These are phyloP conservation scores for Callaeas wilsoni DNA, from an alignment of 2,113 vertebrate species.

Conservation along the genomic window DNA sequence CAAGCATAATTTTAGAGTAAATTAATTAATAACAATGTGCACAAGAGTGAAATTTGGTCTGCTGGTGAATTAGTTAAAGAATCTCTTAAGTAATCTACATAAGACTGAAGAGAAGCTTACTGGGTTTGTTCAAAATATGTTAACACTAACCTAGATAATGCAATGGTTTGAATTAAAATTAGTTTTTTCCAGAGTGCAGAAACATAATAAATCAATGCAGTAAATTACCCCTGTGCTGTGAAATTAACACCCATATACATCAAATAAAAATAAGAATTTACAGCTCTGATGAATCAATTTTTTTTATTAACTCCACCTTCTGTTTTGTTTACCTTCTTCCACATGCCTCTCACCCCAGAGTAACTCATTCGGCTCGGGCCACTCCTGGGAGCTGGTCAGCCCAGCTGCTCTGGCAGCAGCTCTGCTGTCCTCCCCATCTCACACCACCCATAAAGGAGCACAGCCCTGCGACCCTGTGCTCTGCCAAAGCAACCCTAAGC, in stretches of 20 bases:
- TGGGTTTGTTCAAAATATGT: neutral
- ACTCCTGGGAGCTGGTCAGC: neutral
- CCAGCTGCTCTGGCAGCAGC: neutral
- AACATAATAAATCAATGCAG: conserved; percentile 57
- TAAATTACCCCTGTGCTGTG: conserved; percentile 53
- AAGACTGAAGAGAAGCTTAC: neutral
- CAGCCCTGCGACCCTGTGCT: neutral
- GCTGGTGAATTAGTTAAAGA: neutral
- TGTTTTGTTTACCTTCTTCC: conserved; percentile 59
- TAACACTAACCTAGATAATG: neutral
- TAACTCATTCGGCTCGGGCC: fast-evolving
- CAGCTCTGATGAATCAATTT: conserved; percentile 20
- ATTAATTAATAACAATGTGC: neutral
- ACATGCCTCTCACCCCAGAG: neutral
- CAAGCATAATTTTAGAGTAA: neutral
- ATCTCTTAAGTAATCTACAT: neutral
- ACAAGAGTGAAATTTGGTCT: neutral
- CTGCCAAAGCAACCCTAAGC: neutral
- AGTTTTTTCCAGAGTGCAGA: conserved; percentile 47
- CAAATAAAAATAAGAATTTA: conserved; percentile 69
- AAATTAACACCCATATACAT: conserved; percentile 68
- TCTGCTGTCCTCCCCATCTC: neutral
- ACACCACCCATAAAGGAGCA: neutral
- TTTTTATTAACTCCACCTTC: conserved; percentile 57
- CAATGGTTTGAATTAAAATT: conserved; percentile 63